Evolutionary conservation across 2,797 vertebrate genomes (phyloP).

Genomic region (Myotis pilosus): DNA sequence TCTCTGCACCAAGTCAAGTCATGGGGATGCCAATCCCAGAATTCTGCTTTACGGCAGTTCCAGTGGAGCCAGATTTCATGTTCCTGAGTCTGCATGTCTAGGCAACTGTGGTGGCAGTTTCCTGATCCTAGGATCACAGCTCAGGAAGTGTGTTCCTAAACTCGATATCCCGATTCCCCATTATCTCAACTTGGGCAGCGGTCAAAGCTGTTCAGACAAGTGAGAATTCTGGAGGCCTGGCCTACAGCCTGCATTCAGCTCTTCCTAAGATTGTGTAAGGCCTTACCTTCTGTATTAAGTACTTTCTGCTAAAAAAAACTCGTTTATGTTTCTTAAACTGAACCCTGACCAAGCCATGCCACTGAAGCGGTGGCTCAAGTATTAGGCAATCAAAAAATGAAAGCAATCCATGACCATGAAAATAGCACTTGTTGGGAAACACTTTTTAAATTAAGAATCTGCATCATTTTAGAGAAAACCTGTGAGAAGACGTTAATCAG

Average conservation of each 20-base stretch:
- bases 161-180: neutral
- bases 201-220: neutral
- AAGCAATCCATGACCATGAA: neutral
- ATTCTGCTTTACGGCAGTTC: neutral
- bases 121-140: neutral
- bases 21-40: neutral
- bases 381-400: neutral
- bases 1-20: neutral
- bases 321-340: slow-evolving; percentile 4
- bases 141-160: neutral
- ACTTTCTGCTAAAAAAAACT: neutral
- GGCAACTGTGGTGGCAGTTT: neutral
- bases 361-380: neutral
- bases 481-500: neutral
- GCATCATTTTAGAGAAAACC: neutral
- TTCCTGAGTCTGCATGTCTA: neutral
- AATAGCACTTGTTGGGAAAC: neutral
- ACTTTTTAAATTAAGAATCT: neutral
- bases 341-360: neutral
- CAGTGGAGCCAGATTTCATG: neutral
- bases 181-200: neutral
- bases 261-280: neutral
- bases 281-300: neutral
- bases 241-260: neutral
- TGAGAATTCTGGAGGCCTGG: neutral